Evolutionary conservation across 2,888 invertebrate genomes (phyloP).

Genomic region (Calameuta filiformis): DNA sequence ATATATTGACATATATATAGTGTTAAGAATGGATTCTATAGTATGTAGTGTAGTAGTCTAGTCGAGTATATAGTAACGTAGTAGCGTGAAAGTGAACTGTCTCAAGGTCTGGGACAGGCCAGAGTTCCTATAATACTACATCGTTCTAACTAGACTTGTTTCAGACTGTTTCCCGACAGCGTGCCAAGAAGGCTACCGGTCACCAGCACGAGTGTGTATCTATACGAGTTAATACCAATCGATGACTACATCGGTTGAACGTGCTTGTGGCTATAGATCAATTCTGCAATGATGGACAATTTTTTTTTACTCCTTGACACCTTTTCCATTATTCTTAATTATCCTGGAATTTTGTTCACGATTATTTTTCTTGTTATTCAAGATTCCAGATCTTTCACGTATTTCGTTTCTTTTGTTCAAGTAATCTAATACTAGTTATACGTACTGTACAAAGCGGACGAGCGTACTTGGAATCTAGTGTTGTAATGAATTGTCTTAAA

Average conservation of each 20-base stretch:
- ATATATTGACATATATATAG: too few relatives aligned
- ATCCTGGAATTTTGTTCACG: neutral
- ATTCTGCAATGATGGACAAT: neutral
- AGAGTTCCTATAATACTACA: neutral
- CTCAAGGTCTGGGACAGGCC: slow-evolving; percentile 33
- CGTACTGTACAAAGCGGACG: neutral
- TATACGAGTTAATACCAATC: neutral
- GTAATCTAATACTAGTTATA: neutral
- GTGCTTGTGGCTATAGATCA: neutral
- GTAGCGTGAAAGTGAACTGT: slow-evolving; percentile 35
- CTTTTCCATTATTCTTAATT: neutral
- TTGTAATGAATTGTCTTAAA: neutral
- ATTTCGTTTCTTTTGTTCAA: neutral
- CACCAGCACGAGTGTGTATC: neutral
- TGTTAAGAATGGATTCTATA: too few relatives aligned
- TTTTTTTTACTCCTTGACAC: neutral
- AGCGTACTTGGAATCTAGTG: neutral
- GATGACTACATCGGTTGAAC: neutral
- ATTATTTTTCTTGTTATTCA: neutral
- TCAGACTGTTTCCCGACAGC: neutral
- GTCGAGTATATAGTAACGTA: neutral
- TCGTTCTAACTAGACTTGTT: neutral
- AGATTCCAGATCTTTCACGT: neutral
- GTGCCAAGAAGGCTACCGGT: neutral
- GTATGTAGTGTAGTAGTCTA: neutral